Evolutionary conservation across 2,888 invertebrate genomes (phyloP).

Genomic region (Anodontia alba): DNA sequence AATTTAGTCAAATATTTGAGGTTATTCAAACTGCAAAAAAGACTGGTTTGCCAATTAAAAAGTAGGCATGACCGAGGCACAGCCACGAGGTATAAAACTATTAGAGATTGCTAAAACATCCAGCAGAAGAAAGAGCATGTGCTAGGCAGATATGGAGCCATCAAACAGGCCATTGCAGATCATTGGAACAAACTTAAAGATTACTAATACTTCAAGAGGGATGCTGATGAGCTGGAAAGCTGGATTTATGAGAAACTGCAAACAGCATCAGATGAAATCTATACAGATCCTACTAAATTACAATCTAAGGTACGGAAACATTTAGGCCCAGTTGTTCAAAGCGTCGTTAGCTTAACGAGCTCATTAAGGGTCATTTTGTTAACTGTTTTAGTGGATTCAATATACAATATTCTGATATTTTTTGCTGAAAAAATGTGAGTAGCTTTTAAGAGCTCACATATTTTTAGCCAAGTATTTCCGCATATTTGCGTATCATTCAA

Average conservation of each 20-base stretch:
- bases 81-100: conserved; percentile 87
- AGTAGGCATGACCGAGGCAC: conserved; percentile 75
- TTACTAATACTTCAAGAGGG: conserved; percentile 98
- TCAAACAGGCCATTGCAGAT: conserved; percentile 92
- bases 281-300: conserved; percentile 99
- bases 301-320: conserved; percentile 98
- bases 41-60: no score
- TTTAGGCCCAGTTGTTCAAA: no score
- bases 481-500: no score
- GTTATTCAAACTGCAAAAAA: no score
- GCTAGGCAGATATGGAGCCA: conserved; percentile 94
- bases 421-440: no score
- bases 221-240: conserved; percentile 99
- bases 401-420: no score
- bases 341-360: no score
- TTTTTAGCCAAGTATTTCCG: no score
- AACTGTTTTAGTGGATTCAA: no score
- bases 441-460: no score
- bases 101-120: conserved; percentile 99
- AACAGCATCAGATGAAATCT: conserved; percentile 99
- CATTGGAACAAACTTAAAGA: conserved; percentile 99
- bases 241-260: conserved; percentile 99
- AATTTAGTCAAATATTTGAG: no score
- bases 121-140: conserved; percentile 88
- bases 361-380: no score